Evolutionary conservation across 2,113 vertebrate genomes (phyloP), one percentile per base, ranked within the genome.

Genomic region (Cyprinodon tularosa): DNA sequence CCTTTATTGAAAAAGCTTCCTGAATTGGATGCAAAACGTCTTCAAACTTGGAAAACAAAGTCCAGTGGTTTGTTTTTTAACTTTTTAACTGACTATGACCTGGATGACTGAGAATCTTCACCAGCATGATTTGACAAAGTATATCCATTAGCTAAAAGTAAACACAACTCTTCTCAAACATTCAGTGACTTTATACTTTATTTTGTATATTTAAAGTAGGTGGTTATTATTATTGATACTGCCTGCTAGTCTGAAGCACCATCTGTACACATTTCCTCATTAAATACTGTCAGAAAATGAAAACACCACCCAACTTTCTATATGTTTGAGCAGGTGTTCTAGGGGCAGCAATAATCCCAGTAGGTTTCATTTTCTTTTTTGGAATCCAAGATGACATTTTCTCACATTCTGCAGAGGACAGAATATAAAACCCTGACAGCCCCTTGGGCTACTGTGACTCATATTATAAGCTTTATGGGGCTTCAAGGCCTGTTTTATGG

Each of bases 401-500:
- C 62, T 71, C 37, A 45, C 67, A 44, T 72, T 20, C 5, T 75
- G 12, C 42, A 50, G 63, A 12, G 15, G 42, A 59, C 8, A 74
- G 39, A 72, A 59, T 65, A 63, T 64, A 68, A 62, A 79, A 66
- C 47, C 72, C 62, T 22, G 13, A 9, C 68, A 68, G 73, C 78
- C 83, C 80, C 69, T 62, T 79, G 71, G 82, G 84, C 64, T 57
- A 59, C 73, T n/a, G 64, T 81, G 88, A 89, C 88, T 86, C 88
- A 92, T 75, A 88, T 87, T 80, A 66, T 17, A 57, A 80, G 79
- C 76, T 80, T 65, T 17, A 67, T 62, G 76, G 63, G 65, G 78
- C 59, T 77, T 70, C 65, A 3, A 14, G 80, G 82, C 80, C 44
- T 38, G 47, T 0, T 40, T 77, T 72, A 71, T 71, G 74, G n/a